Base-by-base conservation (phyloP, 1,140 invertebrate species). In the Atopsyche davidsoni region DNA sequence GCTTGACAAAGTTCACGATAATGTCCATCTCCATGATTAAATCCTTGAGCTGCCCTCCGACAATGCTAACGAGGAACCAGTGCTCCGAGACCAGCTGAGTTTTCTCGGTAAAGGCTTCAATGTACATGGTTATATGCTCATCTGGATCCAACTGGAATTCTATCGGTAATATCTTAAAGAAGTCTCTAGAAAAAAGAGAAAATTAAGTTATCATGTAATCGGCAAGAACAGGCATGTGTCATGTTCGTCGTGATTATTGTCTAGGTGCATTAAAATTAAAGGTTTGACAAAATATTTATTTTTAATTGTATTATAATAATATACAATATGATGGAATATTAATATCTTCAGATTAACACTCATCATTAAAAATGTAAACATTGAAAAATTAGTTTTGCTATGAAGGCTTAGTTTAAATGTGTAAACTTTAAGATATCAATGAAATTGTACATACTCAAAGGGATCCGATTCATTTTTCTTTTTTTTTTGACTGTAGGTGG, bases 31-130 rank as follows among this genome's bases (percentile, higher is more conserved):
- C 35, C 13, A 46, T 9, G 2, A 46, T 11, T n/a, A 46, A 3
- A 9, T 46, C 45, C 28, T 46, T 46, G 32, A 38, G 36, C 11
- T 35, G 32, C 17, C 36, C 36, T 11, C 39, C 45, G 25, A 46
- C 21, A 1, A 35, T 22, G 7, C 45, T 35, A 21, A 24, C 36
- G 4, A 46, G 34, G 9, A 10, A 46, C 45, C 45, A 46, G 22
- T 23, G 19, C 18, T 46, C 45, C 4, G 10, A 24, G 32, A 46
- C 34, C 4, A 35, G 24, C 22, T 38, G 21, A 3, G 39, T 23
- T 36, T 38, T 46, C 9, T 46, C 45, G 7, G 32, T 38, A 24
- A 25, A 13, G 2, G 45, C 45, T 11, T 38, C 32, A n/a, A 46
- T 22, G n/a, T 4, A 46, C 10, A 46, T 16, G 1, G 34, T 38